These are phyloP conservation scores for Calephelis virginiensis DNA, from an alignment of 1,140 invertebrate species.

Conservation along the genomic window DNA sequence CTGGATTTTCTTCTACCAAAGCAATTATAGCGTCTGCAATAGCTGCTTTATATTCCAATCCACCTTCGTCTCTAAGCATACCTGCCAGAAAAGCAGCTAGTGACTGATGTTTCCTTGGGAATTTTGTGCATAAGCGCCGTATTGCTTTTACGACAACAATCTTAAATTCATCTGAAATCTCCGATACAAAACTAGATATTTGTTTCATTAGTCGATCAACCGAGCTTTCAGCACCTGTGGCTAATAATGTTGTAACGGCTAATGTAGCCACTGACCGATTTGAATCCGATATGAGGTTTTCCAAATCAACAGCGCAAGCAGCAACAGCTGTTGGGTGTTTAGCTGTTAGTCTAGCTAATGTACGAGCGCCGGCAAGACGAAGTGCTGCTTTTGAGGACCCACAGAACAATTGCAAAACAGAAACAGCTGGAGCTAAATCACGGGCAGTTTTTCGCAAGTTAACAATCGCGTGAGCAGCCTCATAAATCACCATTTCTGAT, in stretches of 20 bases:
- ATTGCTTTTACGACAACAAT: constrained; percentile 97
- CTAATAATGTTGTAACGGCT: constrained; percentile 98
- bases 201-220: constrained; percentile 99
- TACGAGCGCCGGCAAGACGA: constrained; percentile 97
- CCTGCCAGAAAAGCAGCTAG: constrained; percentile 98
- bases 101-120: constrained; percentile 96
- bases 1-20: constrained; percentile 97
- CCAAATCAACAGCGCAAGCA: constrained; percentile 98
- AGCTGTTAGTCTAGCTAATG: constrained; percentile 92
- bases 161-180: constrained; percentile 99
- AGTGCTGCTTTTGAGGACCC: constrained; percentile 96
- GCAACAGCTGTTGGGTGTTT: constrained; percentile 97
- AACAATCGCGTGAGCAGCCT: constrained; percentile 96
- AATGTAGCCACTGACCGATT: constrained; percentile 99
- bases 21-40: constrained; percentile 99
- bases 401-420: constrained; percentile 97
- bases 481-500: constrained; percentile 99
- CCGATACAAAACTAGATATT: constrained; percentile 98
- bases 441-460: constrained; percentile 91
- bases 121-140: constrained; percentile 95
- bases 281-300: constrained; percentile 98
- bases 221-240: constrained; percentile 98
- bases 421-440: constrained; percentile 95
- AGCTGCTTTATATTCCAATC: constrained; percentile 98
- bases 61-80: constrained; percentile 98